Conservation (phyloP, 2,797 vertebrate genomes). For the Tinamus major region DNA sequence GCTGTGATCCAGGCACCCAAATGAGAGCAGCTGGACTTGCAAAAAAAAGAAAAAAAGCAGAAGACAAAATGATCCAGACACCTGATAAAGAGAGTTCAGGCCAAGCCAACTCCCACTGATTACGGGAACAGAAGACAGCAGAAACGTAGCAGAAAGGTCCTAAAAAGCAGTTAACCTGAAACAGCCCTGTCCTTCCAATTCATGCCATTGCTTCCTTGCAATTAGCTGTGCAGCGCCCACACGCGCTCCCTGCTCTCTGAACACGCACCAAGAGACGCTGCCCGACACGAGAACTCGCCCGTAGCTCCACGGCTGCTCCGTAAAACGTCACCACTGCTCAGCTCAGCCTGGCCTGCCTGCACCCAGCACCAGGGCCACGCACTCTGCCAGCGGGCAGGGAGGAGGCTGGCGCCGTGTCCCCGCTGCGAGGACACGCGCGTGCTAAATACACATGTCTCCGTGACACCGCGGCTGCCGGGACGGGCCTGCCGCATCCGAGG, state of each 20-base stretch:
- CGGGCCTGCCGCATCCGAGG: conserved; percentile 7
- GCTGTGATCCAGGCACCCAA: background rate
- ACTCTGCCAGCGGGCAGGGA: background rate
- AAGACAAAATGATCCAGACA: background rate
- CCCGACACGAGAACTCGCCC: background rate
- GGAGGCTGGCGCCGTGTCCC: background rate
- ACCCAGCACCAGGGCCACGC: background rate
- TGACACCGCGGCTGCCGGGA: background rate
- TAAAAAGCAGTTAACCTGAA: background rate
- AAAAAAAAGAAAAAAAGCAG: background rate
- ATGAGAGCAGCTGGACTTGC: background rate
- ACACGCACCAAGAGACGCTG: accelerated
- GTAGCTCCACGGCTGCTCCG: accelerated
- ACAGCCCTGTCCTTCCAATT: background rate
- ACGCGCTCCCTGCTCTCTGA: background rate
- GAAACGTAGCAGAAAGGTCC: conserved; percentile 8
- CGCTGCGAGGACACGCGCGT: background rate
- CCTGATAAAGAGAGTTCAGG: conserved; percentile 8
- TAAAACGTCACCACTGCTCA: background rate
- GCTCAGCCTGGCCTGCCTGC: background rate
- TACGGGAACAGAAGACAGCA: conserved; percentile 22
- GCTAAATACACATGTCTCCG: background rate
- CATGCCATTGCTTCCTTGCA: background rate
- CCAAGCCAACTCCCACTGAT: conserved; percentile 65
- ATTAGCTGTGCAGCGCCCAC: background rate